Evolutionary conservation across 2,113 vertebrate genomes (phyloP).

Genomic region (Amblyopsis rosae): DNA sequence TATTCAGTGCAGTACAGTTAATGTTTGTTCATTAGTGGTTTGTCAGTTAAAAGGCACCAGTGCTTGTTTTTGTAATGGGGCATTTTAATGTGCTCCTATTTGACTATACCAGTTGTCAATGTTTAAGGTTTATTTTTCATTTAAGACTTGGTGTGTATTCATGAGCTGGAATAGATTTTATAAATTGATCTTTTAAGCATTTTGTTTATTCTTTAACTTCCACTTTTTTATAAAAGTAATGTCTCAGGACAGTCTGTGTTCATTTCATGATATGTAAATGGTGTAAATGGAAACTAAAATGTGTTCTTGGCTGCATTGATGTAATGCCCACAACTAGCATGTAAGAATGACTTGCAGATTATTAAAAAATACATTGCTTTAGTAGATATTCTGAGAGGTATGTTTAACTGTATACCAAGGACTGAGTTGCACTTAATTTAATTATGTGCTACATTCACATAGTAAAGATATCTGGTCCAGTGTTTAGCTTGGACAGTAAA

Average conservation of each 20-base stretch:
- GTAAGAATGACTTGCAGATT: not conserved
- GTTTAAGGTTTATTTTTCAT: no score
- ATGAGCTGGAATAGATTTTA: not conserved
- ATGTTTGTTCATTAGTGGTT: not conserved
- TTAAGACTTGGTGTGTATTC: not conserved
- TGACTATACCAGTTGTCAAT: no score
- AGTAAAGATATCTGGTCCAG: conserved; percentile 17
- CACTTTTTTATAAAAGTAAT: not conserved
- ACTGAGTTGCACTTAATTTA: not conserved
- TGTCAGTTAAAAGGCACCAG: no score
- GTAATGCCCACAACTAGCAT: not conserved
- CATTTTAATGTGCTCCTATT: no score
- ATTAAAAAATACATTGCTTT: not conserved
- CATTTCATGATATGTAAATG: not conserved
- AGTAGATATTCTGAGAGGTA: conserved; percentile 3
- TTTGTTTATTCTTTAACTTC: not conserved
- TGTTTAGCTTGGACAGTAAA: no score
- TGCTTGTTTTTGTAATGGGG: no score
- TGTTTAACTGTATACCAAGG: not conserved
- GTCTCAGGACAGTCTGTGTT: not conserved
- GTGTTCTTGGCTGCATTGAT: not conserved
- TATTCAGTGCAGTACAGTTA: conserved; percentile 19
- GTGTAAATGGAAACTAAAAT: not conserved
- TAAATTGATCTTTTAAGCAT: not conserved
- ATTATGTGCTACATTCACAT: not conserved